A percentile compares a stretch with the other conserved stretches of the same genome.
These are phyloP conservation scores for Helarctos malayanus DNA, from an alignment of 2,797 vertebrate genomes.

Conservation along the genomic window DNA sequence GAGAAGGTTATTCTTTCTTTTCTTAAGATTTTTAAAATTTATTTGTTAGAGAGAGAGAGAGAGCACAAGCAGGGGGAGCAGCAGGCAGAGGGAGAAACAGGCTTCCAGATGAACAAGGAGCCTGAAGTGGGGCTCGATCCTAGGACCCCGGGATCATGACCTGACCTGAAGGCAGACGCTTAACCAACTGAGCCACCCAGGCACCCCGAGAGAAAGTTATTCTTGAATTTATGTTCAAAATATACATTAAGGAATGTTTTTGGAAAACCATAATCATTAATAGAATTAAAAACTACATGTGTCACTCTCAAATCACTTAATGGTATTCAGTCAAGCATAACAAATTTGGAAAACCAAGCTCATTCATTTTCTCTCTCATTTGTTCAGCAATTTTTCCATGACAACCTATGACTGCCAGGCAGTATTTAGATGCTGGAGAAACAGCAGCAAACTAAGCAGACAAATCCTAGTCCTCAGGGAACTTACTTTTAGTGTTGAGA, in stretches of 20 bases:
- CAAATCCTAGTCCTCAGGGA: neutral
- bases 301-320: neutral
- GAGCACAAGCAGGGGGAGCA: too few species aligned
- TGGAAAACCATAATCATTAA: neutral
- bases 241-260: neutral
- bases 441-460: neutral
- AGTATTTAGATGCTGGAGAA: neutral
- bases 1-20: neutral
- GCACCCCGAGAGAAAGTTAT: neutral
- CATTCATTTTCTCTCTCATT: neutral
- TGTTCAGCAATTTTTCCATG: constrained; percentile 46
- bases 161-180: too few species aligned
- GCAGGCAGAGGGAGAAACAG: too few species aligned
- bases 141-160: too few species aligned
- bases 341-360: constrained; percentile 47
- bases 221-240: constrained; percentile 49
- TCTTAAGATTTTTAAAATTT: too few species aligned
- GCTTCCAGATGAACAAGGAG: too few species aligned
- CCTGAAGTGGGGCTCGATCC: too few species aligned
- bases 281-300: neutral
- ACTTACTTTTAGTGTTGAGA: neutral
- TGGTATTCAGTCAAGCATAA: neutral
- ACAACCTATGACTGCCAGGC: neutral
- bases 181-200: too few species aligned
- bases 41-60: too few species aligned